Evolutionary conservation across 1,140 invertebrate species (phyloP), one percentile per base, ranked within the genome.

Genomic region (Drosophila orosa): DNA sequence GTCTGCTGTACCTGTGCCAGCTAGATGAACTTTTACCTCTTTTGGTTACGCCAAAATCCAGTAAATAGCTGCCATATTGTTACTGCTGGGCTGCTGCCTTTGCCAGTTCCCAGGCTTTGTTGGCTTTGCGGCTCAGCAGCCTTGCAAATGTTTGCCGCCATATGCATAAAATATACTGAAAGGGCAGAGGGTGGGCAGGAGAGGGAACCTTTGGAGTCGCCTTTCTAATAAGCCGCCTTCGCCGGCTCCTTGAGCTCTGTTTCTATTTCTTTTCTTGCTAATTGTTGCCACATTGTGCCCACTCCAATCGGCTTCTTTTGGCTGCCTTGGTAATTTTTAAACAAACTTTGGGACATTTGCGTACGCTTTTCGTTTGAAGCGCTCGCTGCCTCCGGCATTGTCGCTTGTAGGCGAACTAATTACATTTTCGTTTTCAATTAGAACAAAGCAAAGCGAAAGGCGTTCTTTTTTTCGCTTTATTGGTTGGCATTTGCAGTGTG

Each of bases 381-480:
- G 54, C 37, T 39, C 45, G 54, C 50, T 33, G 72, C 52, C 73
- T 33, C 63, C 77, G 42, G 68, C 75, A 63, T 50, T 74, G 71
- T 69, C 65, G 74, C 69, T 78, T 61, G 73, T 76, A 71, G 75
- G 74, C 78, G 55, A 80, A 80, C 77, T 80, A 80, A 80, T 80
- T 80, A 80, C 78, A 80, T 80, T 80, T 80, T 80, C 78, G 78
- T 80, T 80, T 80, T 80, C 78, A 80, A 80, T 80, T 80, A 80
- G 77, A 80, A 75, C 78, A 80, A 80, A 80, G 78, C 61, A 74
- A 75, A 27, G 63, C 44, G 58, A 58, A 50, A 29, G 35, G 37
- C 66, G 65, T 60, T 29, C 9, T 29, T 29, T 29, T 8, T 8
- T 7, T 7, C 7, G 42, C 12, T 25, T 29, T 29, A 10, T 19